Conservation (phyloP, 2,113 vertebrate genomes). For the Peromyscus californicus region DNA sequence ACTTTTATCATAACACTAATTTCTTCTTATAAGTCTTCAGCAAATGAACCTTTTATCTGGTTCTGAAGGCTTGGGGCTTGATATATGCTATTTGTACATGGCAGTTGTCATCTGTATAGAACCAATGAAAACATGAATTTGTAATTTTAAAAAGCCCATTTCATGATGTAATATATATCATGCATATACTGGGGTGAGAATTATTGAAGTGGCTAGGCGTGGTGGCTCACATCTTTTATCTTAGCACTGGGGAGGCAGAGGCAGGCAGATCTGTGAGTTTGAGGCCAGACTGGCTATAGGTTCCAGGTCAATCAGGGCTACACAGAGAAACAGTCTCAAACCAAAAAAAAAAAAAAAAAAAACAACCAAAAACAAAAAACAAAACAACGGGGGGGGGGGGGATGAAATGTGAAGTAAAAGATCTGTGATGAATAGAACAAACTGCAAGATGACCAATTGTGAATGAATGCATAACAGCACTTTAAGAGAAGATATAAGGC, state of each 20-base stretch:
- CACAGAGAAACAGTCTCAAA: background rate
- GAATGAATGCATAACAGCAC: constrained; percentile 73
- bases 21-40: constrained; percentile 69
- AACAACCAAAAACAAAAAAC: constrained; percentile 57
- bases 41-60: constrained; percentile 70
- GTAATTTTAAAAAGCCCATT: constrained; percentile 44
- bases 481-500: background rate
- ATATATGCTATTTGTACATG: constrained; percentile 60
- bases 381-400: constrained; percentile 48
- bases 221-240: background rate
- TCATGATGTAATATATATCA: constrained; percentile 54
- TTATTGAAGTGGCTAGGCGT: background rate
- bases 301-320: background rate
- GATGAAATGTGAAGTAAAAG: constrained; percentile 81
- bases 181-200: constrained; percentile 61
- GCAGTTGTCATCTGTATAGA: constrained; percentile 54
- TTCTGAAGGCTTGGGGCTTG: constrained; percentile 78
- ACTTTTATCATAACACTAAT: constrained; percentile 71
- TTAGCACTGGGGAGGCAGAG: background rate
- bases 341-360: background rate
- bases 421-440: constrained; percentile 71
- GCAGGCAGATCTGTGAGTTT: background rate
- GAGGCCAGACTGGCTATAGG: background rate
- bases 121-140: constrained; percentile 72
- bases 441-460: constrained; percentile 82